Evolutionary conservation across 2,888 invertebrate genomes (phyloP), one percentile per base, ranked within the genome.

Genomic region (Seira sanloemensis): DNA sequence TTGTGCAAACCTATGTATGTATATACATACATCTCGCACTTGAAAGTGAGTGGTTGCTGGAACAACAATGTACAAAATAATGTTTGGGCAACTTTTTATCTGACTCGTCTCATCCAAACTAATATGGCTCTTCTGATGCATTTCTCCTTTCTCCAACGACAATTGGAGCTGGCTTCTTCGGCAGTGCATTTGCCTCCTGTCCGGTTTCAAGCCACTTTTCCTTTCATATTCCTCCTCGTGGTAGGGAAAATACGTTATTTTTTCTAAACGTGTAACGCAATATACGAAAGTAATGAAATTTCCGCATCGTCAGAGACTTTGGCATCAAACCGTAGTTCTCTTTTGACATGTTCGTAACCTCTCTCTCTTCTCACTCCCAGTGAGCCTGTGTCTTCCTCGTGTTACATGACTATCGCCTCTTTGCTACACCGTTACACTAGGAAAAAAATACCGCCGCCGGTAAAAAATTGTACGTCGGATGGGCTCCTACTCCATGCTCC

Each of bases 221-320:
- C 75, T 66, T 46, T 9, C 75, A 23, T 62, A 37, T 1, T 37
- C 23, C 21, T 27, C 23, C 58, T 21, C 18, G 12, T 50, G 25
- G 16, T 2, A 1, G 19, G 12, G 50, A 16, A 1, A 67, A 37
- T 68, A 23, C 26, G 23, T 27, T 74, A 58, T 21, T 16, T 1
- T 19, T 69, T 26, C 37, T 2, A 26, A 24, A 24, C 9, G 23
- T 71, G 62, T 54, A 80, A 80, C 74, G 80, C 69, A 82, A 72
- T 82, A 66, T 77, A 72, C 37, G 58, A 68, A 69, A 19, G 82
- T 82, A 82, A 82, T 82, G 82, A 82, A 82, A 82, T 82, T 82
- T 77, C 72, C 77, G 67, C 82, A 77, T 82, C 82, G 69, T 72
- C 26, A 82, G 82, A 76, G 82, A 82, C 75, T 37, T 12, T 37